Conservation (phyloP, 2,113 vertebrate genomes). For the Alexandromys fortis region DNA sequence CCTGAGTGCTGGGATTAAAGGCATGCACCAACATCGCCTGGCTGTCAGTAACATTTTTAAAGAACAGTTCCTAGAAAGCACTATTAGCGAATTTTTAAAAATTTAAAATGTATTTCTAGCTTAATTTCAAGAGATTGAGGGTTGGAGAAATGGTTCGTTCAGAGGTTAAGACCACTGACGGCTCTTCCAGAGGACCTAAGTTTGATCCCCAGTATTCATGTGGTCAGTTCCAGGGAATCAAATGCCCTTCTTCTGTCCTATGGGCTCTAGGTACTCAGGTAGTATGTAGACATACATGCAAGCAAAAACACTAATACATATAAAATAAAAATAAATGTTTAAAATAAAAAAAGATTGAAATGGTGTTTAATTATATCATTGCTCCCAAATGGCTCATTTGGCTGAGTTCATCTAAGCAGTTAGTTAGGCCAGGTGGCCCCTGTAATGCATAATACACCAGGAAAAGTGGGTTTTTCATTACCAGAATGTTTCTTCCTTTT, state of each 20-base stretch:
- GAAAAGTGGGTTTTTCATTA: not conserved
- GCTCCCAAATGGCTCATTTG: not conserved
- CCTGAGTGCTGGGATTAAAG: no score
- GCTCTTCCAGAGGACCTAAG: not conserved
- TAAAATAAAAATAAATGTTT: not conserved
- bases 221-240: not conserved
- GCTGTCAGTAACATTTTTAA: conserved; percentile 15
- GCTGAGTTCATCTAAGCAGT: not conserved
- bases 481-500: not conserved
- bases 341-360: not conserved
- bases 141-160: not conserved
- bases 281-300: not conserved
- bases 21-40: no score
- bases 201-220: not conserved
- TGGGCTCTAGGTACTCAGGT: not conserved
- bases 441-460: not conserved
- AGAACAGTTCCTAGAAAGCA: not conserved
- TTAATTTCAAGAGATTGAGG: conserved; percentile 8
- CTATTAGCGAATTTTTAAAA: not conserved
- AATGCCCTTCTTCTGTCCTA: not conserved
- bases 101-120: no score
- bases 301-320: not conserved
- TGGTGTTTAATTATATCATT: not conserved
- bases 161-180: not conserved
- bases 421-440: not conserved